phyloP scores from a whole-genome alignment of 2,888 invertebrate genomes.

The Lithophane semibrunnea region DNA sequence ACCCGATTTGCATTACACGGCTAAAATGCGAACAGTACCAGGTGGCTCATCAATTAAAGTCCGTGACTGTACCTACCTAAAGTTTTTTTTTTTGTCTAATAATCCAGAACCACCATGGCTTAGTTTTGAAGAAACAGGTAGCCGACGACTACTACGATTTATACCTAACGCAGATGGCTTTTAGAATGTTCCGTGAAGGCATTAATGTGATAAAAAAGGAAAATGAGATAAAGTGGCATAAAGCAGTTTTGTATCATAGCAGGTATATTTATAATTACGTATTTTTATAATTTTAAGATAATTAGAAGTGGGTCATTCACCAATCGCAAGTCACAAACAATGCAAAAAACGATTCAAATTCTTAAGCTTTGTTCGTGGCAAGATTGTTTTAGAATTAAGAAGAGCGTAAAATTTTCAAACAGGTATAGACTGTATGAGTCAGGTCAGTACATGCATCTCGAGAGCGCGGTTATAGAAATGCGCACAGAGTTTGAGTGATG shows the following conservation, averaged over 20 bases:
- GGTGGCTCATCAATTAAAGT: no score
- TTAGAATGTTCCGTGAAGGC: slow-evolving; percentile 88
- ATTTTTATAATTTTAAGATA: background rate
- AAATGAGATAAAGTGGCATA: slow-evolving; percentile 85
- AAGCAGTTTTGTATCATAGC: slow-evolving; percentile 85
- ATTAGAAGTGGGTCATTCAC: background rate
- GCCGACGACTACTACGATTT: slow-evolving; percentile 94
- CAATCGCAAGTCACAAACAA: background rate
- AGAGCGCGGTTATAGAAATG: slow-evolving; percentile 1
- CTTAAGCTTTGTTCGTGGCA: background rate
- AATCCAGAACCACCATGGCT: slow-evolving; percentile 85
- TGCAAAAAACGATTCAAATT: background rate
- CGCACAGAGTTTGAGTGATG: background rate
- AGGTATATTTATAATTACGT: slow-evolving; percentile 76
- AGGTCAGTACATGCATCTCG: background rate
- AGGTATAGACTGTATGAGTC: background rate
- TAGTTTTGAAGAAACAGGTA: slow-evolving; percentile 91
- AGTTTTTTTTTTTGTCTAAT: slow-evolving; percentile 6
- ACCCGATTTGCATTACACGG: no score
- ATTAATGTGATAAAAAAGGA: slow-evolving; percentile 84
- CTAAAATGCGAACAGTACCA: no score
- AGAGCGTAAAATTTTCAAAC: background rate
- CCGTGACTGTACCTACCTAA: no score
- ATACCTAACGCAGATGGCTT: slow-evolving; percentile 88
- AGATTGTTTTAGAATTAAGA: background rate